Conservation (phyloP, 2,888 invertebrate genomes). For the Pecten maximus region DNA sequence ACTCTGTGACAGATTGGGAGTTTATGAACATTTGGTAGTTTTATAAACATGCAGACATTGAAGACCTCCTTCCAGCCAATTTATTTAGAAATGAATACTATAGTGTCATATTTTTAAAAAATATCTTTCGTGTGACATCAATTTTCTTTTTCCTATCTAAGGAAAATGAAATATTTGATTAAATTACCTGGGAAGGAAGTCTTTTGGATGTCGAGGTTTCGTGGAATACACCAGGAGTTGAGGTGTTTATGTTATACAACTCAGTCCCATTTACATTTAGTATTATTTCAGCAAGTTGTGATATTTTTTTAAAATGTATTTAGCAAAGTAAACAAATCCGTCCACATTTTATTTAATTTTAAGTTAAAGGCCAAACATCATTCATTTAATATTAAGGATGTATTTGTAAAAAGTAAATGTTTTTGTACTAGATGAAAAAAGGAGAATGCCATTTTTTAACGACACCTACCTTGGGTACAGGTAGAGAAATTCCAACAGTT, state of each 20-base stretch:
- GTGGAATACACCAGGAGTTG: not conserved
- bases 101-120: not conserved
- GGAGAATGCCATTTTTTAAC: not conserved
- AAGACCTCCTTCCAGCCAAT: not conserved
- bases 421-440: not conserved
- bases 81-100: not conserved
- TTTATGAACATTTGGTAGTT: not conserved
- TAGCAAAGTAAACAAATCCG: constrained; percentile 18
- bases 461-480: not conserved
- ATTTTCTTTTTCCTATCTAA: not conserved
- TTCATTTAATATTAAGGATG: not conserved
- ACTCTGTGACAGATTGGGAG: too few relatives aligned
- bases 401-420: not conserved
- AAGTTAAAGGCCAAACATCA: not conserved
- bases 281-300: constrained; percentile 23
- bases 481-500: not conserved
- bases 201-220: not conserved
- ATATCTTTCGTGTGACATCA: not conserved
- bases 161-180: not conserved
- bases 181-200: not conserved
- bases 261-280: not conserved
- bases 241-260: not conserved
- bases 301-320: constrained; percentile 2
- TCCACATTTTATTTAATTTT: constrained; percentile 15
- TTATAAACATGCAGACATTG: not conserved